Conservation (phyloP, 2,113 vertebrate species). For the Gila orcuttii region DNA sequence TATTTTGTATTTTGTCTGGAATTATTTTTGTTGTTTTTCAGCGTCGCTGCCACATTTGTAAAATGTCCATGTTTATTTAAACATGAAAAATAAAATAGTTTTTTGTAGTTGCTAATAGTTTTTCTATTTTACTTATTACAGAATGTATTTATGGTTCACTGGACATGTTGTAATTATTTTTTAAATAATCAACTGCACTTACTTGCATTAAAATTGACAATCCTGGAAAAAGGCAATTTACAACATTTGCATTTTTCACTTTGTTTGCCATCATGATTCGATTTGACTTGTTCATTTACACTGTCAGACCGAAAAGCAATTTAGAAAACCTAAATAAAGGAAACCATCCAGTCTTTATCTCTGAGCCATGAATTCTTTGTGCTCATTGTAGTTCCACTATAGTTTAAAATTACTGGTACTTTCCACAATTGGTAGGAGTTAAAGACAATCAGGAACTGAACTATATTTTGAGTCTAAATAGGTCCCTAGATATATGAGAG, state of each 20-base stretch:
- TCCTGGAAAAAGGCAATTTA: not conserved
- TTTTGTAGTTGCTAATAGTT: not conserved
- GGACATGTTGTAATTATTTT: no score
- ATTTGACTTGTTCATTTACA: not conserved
- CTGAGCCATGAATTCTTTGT: slow-evolving; percentile 32
- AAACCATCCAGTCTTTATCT: not conserved
- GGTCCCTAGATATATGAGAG: slow-evolving; percentile 51
- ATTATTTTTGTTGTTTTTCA: not conserved
- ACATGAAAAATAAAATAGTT: not conserved
- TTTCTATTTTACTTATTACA: not conserved
- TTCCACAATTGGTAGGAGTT: slow-evolving; percentile 67
- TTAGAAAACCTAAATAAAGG: not conserved
- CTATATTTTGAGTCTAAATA: slow-evolving; percentile 37
- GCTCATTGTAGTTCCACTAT: slow-evolving; percentile 63
- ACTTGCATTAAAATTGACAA: not conserved
- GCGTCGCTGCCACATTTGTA: not conserved
- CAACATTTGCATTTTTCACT: not conserved
- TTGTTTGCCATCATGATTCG: not conserved
- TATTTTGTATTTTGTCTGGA: not conserved
- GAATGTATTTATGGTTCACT: no score
- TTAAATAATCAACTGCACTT: not conserved
- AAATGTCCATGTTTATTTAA: not conserved
- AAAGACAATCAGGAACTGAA: slow-evolving; percentile 51
- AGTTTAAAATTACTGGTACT: slow-evolving; percentile 65
- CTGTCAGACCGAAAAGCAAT: not conserved